Evolutionary conservation across 1,140 invertebrate genomes (phyloP), one percentile per base, ranked within the genome.

Genomic region (Bombus ignitus): DNA sequence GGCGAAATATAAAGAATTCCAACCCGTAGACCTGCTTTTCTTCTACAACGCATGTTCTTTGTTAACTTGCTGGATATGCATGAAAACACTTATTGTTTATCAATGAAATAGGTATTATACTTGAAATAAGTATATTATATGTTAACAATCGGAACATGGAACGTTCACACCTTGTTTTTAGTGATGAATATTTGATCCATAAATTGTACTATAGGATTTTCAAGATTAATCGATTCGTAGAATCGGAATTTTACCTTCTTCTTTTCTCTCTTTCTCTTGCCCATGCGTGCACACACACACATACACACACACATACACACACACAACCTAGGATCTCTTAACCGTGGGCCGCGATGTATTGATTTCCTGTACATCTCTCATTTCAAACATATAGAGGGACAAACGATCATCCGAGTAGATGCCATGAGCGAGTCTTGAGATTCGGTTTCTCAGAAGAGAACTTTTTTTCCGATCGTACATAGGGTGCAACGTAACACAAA

Each of bases 351-450:
- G 80, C 89, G 80, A 92, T 91, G 93, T 95, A 95, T 95, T 94
- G 94, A 94, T 94, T 94, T 94, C 92, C 92, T 89, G 89, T 92
- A 91, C 88, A 89, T 89, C 90, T 92, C 87, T 88, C 90, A 91
- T 93, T 93, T 90, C 90, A 92, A 92, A 94, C 88, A 86, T 88
- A 88, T 88, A 88, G 89, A 93, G 93, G 92, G 93, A 94, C 90
- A 92, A 92, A 85, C 86, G 88, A 83, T 82, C 75, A 70, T 80
- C 71, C 44, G 39, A 87, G 78, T 75, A 39, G 72, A 74, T 85
- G 35, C 47, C 78, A 71, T 42, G 28, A 53, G 28, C 70, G 68
- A 73, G 80, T 65, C 79, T 62, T 53, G 47, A 81, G 80, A 76
- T 83, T 86, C 66, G 15, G 9, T 82, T 75, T 71, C 72, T 62